Percentiles rank a stretch among this genome's conserved stretches.
phyloP scores from a whole-genome alignment of 2,113 vertebrate genomes.

The Plectropomus leopardus region DNA sequence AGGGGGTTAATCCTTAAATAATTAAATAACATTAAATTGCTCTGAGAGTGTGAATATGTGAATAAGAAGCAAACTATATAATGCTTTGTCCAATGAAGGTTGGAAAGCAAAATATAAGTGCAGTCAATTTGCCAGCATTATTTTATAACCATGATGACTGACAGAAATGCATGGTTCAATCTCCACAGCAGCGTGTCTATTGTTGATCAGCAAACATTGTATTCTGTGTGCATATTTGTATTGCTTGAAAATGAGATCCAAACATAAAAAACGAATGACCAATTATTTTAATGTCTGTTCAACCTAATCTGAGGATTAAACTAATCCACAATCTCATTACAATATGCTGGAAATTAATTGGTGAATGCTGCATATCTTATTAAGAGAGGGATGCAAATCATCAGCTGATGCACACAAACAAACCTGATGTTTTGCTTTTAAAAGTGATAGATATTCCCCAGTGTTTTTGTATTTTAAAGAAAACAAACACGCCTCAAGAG shows the following conservation, averaged over 20 bases:
- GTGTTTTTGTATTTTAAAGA: neutral
- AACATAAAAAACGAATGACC: slow-evolving; percentile 60
- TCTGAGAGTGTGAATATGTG: neutral
- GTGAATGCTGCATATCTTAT: slow-evolving; percentile 43
- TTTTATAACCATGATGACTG: neutral
- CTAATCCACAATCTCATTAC: slow-evolving; percentile 64
- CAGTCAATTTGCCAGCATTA: neutral
- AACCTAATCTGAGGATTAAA: slow-evolving; percentile 67
- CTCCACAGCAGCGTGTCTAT: neutral
- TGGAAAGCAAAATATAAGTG: neutral
- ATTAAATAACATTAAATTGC: neutral
- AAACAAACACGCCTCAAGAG: no score
- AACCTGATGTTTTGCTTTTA: neutral
- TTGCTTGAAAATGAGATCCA: slow-evolving; percentile 35
- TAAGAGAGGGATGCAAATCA: slow-evolving; percentile 45
- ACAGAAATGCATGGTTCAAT: slow-evolving; percentile 1
- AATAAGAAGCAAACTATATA: neutral
- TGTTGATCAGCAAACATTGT: slow-evolving; percentile 1
- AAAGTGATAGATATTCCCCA: neutral
- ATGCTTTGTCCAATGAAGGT: neutral
- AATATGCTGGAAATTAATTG: slow-evolving; percentile 53
- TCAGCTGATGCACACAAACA: slow-evolving; percentile 29
- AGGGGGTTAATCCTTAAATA: slow-evolving; percentile 1
- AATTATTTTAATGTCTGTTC: slow-evolving; percentile 59
- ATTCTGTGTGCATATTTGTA: neutral